These are phyloP conservation scores for Willowsia nigromaculata DNA, from an alignment of 2,888 invertebrate species.

Conservation along the genomic window DNA sequence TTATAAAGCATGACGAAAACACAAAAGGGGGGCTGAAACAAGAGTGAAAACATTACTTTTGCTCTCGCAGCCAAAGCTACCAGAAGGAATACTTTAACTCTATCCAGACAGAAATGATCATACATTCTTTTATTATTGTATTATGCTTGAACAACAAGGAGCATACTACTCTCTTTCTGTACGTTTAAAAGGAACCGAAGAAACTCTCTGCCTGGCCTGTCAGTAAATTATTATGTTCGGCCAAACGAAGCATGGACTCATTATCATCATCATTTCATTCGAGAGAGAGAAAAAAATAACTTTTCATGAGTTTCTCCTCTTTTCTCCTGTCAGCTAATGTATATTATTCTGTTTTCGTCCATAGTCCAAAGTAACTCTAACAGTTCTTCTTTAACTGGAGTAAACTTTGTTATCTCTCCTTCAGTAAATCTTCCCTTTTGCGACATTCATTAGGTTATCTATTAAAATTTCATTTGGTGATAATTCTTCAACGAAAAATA, in stretches of 20 bases:
- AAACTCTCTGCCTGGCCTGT: not conserved
- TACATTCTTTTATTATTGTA: not conserved
- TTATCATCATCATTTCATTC: constrained; percentile 52
- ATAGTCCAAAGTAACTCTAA: not conserved
- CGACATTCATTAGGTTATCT: constrained; percentile 46
- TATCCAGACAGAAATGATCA: not conserved
- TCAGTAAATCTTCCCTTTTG: constrained; percentile 32
- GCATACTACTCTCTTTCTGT: not conserved
- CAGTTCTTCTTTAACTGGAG: not conserved
- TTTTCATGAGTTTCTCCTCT: constrained; percentile 27
- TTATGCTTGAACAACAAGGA: not conserved
- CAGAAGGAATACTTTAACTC: not conserved
- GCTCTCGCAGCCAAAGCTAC: not conserved
- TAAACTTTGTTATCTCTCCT: constrained; percentile 13
- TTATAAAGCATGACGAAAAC: constrained; percentile 14
- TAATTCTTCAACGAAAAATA: not conserved
- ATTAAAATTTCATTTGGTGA: constrained; percentile 8
- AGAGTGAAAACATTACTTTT: constrained; percentile 26
- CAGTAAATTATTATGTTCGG: constrained; percentile 51
- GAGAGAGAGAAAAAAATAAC: constrained; percentile 15
- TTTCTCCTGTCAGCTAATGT: not conserved
- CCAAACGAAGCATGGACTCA: constrained; percentile 40
- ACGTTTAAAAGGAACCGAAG: not conserved
- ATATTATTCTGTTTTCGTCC: not conserved
- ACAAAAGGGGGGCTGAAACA: constrained; percentile 3